Evolutionary conservation across 1,140 invertebrate species (phyloP).

Genomic region (Drosophila hydei): DNA sequence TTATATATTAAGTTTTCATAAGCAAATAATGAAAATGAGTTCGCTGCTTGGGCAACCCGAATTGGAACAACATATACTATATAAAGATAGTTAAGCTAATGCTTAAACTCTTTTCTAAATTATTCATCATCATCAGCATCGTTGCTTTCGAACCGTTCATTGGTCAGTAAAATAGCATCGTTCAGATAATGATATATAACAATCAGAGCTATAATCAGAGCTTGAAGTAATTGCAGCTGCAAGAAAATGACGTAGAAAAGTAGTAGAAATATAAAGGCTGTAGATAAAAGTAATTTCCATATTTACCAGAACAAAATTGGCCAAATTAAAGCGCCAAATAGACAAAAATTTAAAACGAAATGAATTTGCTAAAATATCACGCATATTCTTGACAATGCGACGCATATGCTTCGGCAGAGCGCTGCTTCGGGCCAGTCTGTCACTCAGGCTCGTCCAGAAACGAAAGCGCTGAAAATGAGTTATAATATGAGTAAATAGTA

Average conservation of each 20-base stretch:
- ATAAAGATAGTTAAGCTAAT: not conserved
- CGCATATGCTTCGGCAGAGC: slow-evolving; percentile 17
- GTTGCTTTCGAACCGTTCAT: slow-evolving; percentile 42
- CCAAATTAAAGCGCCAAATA: slow-evolving; percentile 40
- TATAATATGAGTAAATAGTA: too few species aligned
- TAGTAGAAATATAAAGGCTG: too few species aligned
- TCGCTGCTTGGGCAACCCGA: not conserved
- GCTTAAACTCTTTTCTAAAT: not conserved
- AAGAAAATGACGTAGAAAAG: not conserved
- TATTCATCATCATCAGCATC: slow-evolving; percentile 59
- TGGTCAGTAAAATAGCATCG: slow-evolving; percentile 58
- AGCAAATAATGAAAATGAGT: slow-evolving; percentile 43
- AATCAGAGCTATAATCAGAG: slow-evolving; percentile 49
- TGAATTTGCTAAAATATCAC: not conserved
- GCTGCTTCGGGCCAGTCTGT: slow-evolving; percentile 5
- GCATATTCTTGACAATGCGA: slow-evolving; percentile 51
- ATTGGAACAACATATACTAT: not conserved
- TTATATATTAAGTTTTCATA: slow-evolving; percentile 62
- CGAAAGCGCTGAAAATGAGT: slow-evolving; percentile 32
- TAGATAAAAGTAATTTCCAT: not conserved
- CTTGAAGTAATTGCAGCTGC: slow-evolving; percentile 42
- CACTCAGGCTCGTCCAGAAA: slow-evolving; percentile 29
- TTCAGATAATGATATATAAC: slow-evolving; percentile 57
- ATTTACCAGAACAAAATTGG: slow-evolving; percentile 43
- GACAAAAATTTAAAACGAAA: slow-evolving; percentile 40